Evolutionary conservation across 2,797 vertebrate species (phyloP).

Genomic region (Tragelaphus oryx): DNA sequence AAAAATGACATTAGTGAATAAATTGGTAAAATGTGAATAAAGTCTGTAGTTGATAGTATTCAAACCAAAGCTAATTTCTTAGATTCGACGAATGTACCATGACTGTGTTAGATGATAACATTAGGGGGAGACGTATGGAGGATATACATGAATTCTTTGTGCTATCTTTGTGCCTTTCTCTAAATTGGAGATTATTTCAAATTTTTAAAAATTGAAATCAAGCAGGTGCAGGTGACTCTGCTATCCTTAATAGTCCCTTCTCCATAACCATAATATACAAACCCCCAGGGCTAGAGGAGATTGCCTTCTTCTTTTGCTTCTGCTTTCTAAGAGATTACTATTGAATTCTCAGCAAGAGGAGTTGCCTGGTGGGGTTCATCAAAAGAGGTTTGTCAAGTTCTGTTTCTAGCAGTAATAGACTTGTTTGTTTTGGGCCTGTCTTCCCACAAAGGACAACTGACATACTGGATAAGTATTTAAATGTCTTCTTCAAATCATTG

Average conservation of each 20-base stretch:
- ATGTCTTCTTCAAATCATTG: not conserved
- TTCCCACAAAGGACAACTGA: not conserved
- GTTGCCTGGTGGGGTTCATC: not conserved
- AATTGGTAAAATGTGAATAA: not conserved
- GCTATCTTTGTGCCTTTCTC: not conserved
- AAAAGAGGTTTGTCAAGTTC: slow-evolving; percentile 16
- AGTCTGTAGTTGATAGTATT: not conserved
- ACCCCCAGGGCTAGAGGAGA: not conserved
- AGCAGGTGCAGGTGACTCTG: not conserved
- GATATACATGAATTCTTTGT: not conserved
- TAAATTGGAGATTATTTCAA: slow-evolving; percentile 16
- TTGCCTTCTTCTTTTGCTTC: not conserved
- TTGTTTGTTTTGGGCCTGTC: not conserved
- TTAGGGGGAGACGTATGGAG: not conserved
- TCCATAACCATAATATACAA: not conserved
- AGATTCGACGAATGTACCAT: not conserved
- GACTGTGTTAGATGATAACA: not conserved
- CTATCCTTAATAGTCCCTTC: not conserved
- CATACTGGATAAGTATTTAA: not conserved
- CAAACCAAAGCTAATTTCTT: not conserved
- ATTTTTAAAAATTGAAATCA: not conserved
- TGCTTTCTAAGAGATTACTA: not conserved
- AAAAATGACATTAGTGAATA: not conserved
- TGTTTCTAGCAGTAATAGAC: not conserved
- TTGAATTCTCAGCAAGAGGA: not conserved